These are phyloP conservation scores for Megathymus violae DNA, from an alignment of 1,140 invertebrate genomes.

Conservation along the genomic window DNA sequence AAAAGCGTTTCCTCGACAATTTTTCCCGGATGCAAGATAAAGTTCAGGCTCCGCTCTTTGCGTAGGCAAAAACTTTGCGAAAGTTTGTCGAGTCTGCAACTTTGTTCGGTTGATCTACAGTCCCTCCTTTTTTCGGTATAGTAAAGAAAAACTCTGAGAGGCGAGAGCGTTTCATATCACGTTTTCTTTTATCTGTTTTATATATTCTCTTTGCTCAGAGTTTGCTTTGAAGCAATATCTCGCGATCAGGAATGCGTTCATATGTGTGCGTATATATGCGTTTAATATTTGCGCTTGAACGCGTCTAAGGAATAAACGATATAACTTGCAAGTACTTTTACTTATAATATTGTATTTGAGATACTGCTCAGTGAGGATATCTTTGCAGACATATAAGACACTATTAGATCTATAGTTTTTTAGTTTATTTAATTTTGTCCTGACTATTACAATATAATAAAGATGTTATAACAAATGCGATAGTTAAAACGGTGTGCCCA, in stretches of 20 bases:
- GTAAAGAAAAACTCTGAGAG: constrained; percentile 47
- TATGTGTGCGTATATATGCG: neutral
- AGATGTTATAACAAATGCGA: no score
- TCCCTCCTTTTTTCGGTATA: constrained; percentile 40
- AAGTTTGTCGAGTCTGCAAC: constrained; percentile 21
- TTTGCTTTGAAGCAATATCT: constrained; percentile 51
- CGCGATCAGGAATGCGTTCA: constrained; percentile 17
- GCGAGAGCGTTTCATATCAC: constrained; percentile 56
- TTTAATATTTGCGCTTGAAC: no score
- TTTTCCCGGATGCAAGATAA: constrained; percentile 32
- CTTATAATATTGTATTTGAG: no score
- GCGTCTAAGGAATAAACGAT: neutral
- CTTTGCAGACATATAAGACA: no score
- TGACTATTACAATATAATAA: no score
- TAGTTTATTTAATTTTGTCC: no score
- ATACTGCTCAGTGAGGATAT: no score
- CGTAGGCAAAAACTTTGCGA: constrained; percentile 26
- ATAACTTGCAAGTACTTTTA: no score
- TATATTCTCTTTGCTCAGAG: constrained; percentile 41
- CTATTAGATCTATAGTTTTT: no score
- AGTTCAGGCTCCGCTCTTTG: constrained; percentile 12
- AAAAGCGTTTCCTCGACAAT: constrained; percentile 28
- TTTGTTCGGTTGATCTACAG: constrained; percentile 36
- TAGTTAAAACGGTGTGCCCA: no score
- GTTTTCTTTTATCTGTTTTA: constrained; percentile 55